Percentiles rank a stretch among this genome's conserved stretches.
These are phyloP conservation scores for Parotia lawesii DNA, from an alignment of 2,113 vertebrate genomes.

Conservation along the genomic window DNA sequence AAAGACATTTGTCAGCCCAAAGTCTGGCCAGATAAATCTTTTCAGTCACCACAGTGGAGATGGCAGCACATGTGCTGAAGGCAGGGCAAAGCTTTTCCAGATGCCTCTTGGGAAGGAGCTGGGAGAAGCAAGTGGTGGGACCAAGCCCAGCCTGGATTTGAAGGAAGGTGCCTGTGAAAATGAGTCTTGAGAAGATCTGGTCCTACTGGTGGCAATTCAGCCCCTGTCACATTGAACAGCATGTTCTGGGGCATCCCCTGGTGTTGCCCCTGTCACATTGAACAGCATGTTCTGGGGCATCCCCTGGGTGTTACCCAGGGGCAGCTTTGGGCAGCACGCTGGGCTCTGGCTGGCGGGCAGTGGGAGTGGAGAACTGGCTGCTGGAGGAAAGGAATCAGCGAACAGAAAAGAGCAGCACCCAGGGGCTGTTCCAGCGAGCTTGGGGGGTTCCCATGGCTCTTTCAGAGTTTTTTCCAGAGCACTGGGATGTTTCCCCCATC, in stretches of 20 bases:
- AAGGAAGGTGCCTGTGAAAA: background rate
- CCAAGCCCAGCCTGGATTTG: background rate
- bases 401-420: background rate
- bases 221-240: background rate
- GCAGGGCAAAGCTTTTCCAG: background rate
- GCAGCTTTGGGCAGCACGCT: background rate
- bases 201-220: background rate
- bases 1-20: background rate
- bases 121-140: background rate
- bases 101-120: background rate
- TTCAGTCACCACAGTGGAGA: background rate
- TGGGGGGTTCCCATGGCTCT: background rate
- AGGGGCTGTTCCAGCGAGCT: background rate
- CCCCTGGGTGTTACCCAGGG: background rate
- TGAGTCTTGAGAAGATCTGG: background rate
- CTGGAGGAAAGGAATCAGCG: background rate
- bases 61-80: background rate
- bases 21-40: background rate
- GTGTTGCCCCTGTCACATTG: background rate
- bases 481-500: background rate
- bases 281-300: background rate
- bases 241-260: background rate
- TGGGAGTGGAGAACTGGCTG: background rate
- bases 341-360: background rate
- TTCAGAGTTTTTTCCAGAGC: background rate